Percentiles rank a stretch among this genome's conserved stretches.
Conservation (phyloP, 2,113 vertebrate genomes). For the Otis tarda region DNA sequence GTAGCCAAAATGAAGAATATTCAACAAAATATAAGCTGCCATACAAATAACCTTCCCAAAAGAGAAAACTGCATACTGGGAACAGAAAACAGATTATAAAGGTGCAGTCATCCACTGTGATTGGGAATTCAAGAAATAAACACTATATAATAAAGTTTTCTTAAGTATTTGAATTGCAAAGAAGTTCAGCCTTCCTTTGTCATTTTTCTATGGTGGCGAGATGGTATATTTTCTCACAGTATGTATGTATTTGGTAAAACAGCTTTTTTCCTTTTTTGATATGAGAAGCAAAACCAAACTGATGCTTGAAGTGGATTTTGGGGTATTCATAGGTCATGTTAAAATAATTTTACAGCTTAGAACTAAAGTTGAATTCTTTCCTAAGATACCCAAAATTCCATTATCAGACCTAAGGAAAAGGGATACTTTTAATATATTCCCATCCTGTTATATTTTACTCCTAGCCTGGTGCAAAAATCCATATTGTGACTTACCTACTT, state of each 20-base stretch:
- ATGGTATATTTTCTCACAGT: neutral
- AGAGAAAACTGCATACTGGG: neutral
- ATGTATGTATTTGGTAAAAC: neutral
- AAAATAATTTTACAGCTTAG: neutral
- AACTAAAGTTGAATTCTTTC: neutral
- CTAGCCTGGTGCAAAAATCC: neutral
- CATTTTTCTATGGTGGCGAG: neutral
- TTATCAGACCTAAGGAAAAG: neutral
- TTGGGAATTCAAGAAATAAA: neutral
- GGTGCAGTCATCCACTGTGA: neutral
- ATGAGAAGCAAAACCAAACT: neutral
- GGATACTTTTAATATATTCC: neutral
- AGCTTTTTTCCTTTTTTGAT: neutral
- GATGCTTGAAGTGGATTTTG: neutral
- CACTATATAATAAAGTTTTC: neutral
- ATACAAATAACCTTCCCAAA: neutral
- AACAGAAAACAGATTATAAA: neutral
- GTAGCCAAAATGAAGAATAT: constrained; percentile 23
- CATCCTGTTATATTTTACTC: neutral
- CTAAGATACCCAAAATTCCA: neutral
- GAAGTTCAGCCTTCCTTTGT: neutral
- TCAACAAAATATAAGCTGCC: neutral
- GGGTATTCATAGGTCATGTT: neutral
- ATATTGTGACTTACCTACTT: neutral
- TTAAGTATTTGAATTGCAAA: neutral